These are phyloP conservation scores for Apodemia hepburni DNA, from an alignment of 2,888 invertebrate genomes.

Conservation along the genomic window DNA sequence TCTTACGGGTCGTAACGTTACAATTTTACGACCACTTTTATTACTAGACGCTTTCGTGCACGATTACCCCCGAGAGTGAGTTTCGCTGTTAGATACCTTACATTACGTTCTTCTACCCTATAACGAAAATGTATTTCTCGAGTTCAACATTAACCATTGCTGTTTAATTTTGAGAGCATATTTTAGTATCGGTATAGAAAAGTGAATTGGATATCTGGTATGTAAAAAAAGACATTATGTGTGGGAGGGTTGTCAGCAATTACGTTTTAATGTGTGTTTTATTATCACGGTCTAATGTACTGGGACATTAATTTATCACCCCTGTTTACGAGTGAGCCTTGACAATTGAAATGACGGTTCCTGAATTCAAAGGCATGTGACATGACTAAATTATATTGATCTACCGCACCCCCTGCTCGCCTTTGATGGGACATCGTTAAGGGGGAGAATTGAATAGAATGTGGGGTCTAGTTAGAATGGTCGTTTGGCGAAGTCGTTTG, in stretches of 20 bases:
- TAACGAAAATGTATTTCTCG: conserved; percentile 38
- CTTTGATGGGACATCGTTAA: conserved; percentile 34
- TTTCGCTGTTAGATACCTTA: conserved; percentile 74
- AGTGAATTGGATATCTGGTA: conserved; percentile 39
- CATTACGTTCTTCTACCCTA: conserved; percentile 49
- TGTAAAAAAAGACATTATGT: conserved; percentile 26
- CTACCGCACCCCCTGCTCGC: conserved; percentile 38
- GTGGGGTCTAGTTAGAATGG: conserved; percentile 47
- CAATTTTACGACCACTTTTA: conserved; percentile 77
- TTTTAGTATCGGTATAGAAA: conserved; percentile 16
- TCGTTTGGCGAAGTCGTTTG: conserved; percentile 63
- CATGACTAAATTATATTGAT: conserved; percentile 43
- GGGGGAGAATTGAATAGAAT: conserved; percentile 23
- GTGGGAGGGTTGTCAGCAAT: conserved; percentile 59
- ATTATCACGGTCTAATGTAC: conserved; percentile 77
- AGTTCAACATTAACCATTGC: conserved; percentile 45
- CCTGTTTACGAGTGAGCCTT: conserved; percentile 70
- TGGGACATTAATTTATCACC: conserved; percentile 76
- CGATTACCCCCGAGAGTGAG: conserved; percentile 79
- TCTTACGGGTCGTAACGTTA: conserved; percentile 74
- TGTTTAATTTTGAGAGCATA: conserved; percentile 25
- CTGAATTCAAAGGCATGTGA: conserved; percentile 54
- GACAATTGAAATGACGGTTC: conserved; percentile 74
- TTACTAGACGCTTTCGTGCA: conserved; percentile 79
- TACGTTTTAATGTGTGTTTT: conserved; percentile 77